A percentile compares a stretch with the other conserved stretches of the same genome.
These are phyloP conservation scores for Camelus bactrianus DNA, from an alignment of 2,113 vertebrate species.

Conservation along the genomic window DNA sequence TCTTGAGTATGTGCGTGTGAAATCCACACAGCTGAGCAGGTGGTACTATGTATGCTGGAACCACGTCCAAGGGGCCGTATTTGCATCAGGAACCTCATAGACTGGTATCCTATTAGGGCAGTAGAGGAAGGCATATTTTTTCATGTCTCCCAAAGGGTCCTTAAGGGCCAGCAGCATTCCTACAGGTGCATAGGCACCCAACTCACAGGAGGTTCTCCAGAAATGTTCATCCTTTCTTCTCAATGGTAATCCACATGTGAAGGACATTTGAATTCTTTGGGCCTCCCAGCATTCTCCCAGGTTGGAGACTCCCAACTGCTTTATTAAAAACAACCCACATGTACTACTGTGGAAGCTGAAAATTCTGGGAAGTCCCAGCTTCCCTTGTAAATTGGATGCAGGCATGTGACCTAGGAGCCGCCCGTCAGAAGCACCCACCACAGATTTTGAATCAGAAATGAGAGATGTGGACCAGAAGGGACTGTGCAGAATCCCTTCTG, in stretches of 20 bases:
- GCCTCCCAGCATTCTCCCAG: background rate
- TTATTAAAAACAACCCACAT: background rate
- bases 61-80: accelerated
- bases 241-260: background rate
- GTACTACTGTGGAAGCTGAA: background rate
- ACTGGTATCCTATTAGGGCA: background rate
- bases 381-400: background rate
- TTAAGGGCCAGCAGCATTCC: background rate
- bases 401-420: background rate
- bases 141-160: background rate
- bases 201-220: background rate
- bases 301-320: background rate
- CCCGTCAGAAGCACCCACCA: too few species aligned
- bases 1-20: background rate
- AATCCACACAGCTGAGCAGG: background rate
- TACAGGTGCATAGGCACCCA: accelerated
- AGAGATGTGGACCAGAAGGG: background rate
- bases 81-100: background rate
- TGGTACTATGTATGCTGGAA: accelerated
- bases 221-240: background rate
- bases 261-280: background rate
- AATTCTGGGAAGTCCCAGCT: background rate
- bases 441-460: background rate
- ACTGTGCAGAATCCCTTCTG: background rate
- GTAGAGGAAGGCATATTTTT: background rate